These are phyloP conservation scores for Crotalus tigris DNA, from an alignment of 2,113 vertebrate species.

Conservation along the genomic window DNA sequence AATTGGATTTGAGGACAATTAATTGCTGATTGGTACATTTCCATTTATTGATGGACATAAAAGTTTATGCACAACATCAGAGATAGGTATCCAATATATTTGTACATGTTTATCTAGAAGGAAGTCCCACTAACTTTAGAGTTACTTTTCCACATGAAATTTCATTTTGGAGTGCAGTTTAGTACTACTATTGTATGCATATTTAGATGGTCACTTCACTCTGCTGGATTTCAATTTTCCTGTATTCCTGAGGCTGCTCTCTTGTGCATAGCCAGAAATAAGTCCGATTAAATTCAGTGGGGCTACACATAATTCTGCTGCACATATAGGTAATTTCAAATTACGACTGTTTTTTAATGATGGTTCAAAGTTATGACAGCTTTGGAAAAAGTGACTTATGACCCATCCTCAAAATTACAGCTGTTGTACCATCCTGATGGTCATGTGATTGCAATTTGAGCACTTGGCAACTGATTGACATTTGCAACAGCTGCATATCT, in stretches of 20 bases:
- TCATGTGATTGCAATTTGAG: background rate
- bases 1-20: background rate
- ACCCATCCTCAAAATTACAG: background rate
- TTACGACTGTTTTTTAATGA: background rate
- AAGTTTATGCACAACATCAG: background rate
- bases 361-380: background rate
- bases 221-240: background rate
- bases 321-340: background rate
- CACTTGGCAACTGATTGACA: background rate
- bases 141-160: background rate
- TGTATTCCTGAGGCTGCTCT: too few relatives aligned
- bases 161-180: background rate
- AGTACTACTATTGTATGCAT: background rate
- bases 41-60: background rate
- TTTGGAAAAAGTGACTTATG: background rate
- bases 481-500: background rate
- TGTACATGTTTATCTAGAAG: background rate
- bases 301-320: background rate
- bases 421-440: background rate
- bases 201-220: background rate
- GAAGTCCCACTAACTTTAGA: background rate
- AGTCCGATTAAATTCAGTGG: background rate
- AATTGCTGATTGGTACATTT: background rate
- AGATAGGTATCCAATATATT: background rate
- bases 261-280: background rate